Evolutionary conservation across 2,797 vertebrate species (phyloP).

Genomic region (Oryzias sinensis): DNA sequence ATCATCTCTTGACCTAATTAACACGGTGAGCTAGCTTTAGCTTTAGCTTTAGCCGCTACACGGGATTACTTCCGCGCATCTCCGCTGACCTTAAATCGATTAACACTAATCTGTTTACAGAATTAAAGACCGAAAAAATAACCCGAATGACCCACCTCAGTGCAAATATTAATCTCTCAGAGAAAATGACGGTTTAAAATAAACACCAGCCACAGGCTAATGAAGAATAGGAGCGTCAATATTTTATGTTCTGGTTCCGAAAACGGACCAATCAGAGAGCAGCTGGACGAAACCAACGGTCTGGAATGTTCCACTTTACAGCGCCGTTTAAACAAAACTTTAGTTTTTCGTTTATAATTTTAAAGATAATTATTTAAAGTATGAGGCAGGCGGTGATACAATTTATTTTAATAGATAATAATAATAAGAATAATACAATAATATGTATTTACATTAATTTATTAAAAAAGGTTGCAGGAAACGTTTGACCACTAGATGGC

Average conservation of each 20-base stretch:
- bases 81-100: too few relatives aligned
- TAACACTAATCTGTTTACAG: too few relatives aligned
- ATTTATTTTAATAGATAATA: too few relatives aligned
- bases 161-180: conserved; percentile 13
- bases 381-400: not conserved
- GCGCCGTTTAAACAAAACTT: too few relatives aligned
- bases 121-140: too few relatives aligned
- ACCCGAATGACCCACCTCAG: conserved; percentile 36
- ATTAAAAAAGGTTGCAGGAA: too few relatives aligned
- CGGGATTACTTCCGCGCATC: too few relatives aligned
- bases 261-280: conserved; percentile 55
- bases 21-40: conserved; percentile 10
- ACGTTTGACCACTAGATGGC: conserved; percentile 31
- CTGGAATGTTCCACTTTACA: conserved; percentile 40
- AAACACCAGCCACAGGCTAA: conserved; percentile 23
- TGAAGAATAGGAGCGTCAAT: conserved; percentile 17
- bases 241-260: conserved; percentile 43
- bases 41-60: not conserved
- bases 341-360: not conserved
- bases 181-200: not conserved
- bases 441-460: too few relatives aligned
- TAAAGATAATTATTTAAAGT: not conserved
- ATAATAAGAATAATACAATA: too few relatives aligned
- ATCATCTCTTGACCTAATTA: conserved; percentile 41
- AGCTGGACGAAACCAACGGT: conserved; percentile 27